Conservation (phyloP, 1,140 invertebrate species). For the Paracyclopina nana region DNA sequence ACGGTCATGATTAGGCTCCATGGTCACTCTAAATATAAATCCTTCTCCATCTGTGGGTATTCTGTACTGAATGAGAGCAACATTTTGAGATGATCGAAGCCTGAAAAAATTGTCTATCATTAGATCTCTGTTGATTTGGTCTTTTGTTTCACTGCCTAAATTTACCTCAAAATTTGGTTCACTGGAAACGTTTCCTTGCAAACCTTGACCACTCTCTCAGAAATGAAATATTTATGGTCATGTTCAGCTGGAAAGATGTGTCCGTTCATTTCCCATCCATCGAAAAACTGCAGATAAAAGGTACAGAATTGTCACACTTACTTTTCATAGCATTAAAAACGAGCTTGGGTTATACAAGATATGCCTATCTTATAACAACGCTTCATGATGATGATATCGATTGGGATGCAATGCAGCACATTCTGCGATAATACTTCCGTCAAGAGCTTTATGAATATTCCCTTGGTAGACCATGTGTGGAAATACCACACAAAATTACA, state of each 20-base stretch:
- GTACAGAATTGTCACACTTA: neutral
- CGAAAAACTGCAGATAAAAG: constrained; percentile 4
- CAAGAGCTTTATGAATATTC: too few relatives aligned
- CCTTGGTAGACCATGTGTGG: too few relatives aligned
- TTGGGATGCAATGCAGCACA: too few relatives aligned
- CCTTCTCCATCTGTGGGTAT: neutral
- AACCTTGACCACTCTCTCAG: neutral
- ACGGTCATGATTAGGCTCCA: neutral
- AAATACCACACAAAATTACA: too few relatives aligned
- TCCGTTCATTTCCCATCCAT: constrained; percentile 14
- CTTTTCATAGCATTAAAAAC: too few relatives aligned
- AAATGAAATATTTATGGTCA: constrained; percentile 4
- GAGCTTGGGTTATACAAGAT: too few relatives aligned
- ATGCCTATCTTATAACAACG: too few relatives aligned
- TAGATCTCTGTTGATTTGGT: neutral
- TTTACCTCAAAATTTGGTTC: neutral
- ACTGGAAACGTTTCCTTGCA: constrained; percentile 5
- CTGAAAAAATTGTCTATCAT: neutral
- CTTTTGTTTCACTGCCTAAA: neutral
- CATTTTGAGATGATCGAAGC: neutral
- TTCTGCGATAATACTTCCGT: too few relatives aligned
- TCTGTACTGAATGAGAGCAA: neutral
- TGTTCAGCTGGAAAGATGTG: neutral
- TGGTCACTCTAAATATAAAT: neutral
- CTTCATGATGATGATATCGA: too few relatives aligned